Conservation (phyloP, 1,140 invertebrate genomes). For the Chironomus striatipennis region DNA sequence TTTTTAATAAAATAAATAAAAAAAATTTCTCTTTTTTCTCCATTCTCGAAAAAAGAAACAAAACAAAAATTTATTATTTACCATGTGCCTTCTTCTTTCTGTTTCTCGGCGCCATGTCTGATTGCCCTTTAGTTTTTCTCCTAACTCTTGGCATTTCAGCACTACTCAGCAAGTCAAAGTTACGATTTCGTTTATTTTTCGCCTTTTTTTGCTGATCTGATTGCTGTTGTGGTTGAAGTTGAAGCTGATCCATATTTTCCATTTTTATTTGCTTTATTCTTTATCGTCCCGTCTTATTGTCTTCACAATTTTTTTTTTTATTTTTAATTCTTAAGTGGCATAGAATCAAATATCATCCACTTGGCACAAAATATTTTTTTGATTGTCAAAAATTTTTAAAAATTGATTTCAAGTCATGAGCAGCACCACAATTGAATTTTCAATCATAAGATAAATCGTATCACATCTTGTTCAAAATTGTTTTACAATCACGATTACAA, state of each 20-base stretch:
- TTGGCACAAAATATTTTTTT: no score
- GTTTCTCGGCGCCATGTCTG: slow-evolving; percentile 41
- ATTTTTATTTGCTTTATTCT: not conserved
- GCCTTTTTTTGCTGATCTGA: slow-evolving; percentile 7
- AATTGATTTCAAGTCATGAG: no score
- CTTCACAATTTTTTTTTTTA: not conserved
- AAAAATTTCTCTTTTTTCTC: slow-evolving; percentile 28
- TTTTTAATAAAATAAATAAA: slow-evolving; percentile 27
- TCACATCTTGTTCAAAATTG: no score
- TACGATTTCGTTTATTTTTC: slow-evolving; percentile 14
- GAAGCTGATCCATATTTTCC: not conserved
- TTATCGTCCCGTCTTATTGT: not conserved
- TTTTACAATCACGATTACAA: no score
- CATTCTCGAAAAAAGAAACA: not conserved
- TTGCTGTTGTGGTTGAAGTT: not conserved
- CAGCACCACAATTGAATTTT: no score
- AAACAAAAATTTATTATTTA: slow-evolving; percentile 36
- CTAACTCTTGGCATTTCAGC: slow-evolving; percentile 22
- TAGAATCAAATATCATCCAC: no score
- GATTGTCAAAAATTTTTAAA: no score
- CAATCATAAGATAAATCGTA: no score
- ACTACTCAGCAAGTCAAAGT: not conserved
- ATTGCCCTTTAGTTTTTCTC: slow-evolving; percentile 22
- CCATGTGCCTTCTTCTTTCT: slow-evolving; percentile 41
- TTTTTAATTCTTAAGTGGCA: no score